A percentile compares a stretch with the other conserved stretches of the same genome.
Conservation (phyloP, 2,797 vertebrate species). For the Ptychadena robeensis region DNA sequence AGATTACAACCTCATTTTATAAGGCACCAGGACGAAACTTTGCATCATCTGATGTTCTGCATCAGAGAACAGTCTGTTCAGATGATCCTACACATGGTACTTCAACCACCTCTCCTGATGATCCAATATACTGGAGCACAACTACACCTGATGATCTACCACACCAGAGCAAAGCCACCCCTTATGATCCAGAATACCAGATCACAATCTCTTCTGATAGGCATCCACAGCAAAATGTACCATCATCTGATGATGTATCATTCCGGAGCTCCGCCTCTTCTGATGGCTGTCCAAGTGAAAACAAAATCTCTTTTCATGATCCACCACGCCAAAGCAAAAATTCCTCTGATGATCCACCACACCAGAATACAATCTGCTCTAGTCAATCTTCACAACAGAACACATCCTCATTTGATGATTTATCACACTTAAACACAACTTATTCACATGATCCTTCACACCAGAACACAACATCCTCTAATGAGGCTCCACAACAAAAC, state of each 20-base stretch:
- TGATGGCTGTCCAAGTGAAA: not conserved
- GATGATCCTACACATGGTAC: not conserved
- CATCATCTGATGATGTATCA: not conserved
- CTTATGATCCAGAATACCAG: not conserved
- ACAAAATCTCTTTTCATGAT: not conserved
- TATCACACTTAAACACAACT: too few species aligned
- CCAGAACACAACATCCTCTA: not conserved
- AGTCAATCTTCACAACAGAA: not conserved
- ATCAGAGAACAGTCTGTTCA: not conserved
- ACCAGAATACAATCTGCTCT: not conserved
- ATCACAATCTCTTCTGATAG: not conserved
- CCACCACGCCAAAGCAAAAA: not conserved
- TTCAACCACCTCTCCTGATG: not conserved
- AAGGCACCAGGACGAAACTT: not conserved
- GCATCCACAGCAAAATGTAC: not conserved
- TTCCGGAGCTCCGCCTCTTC: not conserved
- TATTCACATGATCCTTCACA: not conserved
- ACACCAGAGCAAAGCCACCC: not conserved
- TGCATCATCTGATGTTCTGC: not conserved
- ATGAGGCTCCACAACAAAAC: not conserved
- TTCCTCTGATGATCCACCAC: not conserved
- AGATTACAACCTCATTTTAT: not conserved
- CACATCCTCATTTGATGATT: too few species aligned
- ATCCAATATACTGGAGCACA: not conserved
- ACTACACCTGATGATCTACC: not conserved